Percentiles rank a stretch among this genome's conserved stretches.
phyloP scores from a whole-genome alignment of 1,140 invertebrate species.

The Asobara japonica region DNA sequence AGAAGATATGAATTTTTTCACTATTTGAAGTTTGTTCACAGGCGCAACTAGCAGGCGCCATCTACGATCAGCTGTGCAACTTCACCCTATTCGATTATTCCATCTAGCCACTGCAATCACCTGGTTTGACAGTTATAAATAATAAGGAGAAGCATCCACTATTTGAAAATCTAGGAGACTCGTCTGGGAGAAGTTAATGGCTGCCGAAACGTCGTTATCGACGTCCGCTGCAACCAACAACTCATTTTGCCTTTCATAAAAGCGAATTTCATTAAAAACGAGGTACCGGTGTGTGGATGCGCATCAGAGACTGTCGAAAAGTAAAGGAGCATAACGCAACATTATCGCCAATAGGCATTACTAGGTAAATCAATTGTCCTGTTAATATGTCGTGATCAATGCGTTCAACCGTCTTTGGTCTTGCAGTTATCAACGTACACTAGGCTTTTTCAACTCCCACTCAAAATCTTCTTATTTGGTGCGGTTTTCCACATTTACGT shows the following conservation, averaged over 20 bases:
- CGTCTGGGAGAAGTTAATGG: constrained; percentile 33
- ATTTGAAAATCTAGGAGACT: constrained; percentile 47
- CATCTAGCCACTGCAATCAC: not conserved
- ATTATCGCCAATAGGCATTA: not conserved
- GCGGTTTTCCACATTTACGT: constrained; percentile 1
- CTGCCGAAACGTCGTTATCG: constrained; percentile 34
- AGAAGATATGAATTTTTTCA: too few species aligned
- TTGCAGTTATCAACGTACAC: not conserved
- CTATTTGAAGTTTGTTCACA: not conserved
- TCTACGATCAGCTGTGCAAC: not conserved
- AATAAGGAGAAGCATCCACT: constrained; percentile 24
- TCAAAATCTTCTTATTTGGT: constrained; percentile 21
- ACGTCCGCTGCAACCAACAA: not conserved
- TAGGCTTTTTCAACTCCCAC: constrained; percentile 10
- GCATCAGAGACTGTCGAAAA: not conserved
- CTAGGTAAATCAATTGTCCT: not conserved
- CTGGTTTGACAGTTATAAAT: constrained; percentile 33
- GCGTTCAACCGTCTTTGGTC: not conserved
- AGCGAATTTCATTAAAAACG: not conserved
- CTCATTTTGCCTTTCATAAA: not conserved
- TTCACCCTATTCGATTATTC: not conserved
- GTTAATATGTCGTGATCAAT: not conserved
- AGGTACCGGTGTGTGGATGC: not conserved
- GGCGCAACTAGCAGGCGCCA: not conserved
- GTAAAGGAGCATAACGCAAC: not conserved